Conservation (phyloP, 2,113 vertebrate species). For the Menura novaehollandiae region DNA sequence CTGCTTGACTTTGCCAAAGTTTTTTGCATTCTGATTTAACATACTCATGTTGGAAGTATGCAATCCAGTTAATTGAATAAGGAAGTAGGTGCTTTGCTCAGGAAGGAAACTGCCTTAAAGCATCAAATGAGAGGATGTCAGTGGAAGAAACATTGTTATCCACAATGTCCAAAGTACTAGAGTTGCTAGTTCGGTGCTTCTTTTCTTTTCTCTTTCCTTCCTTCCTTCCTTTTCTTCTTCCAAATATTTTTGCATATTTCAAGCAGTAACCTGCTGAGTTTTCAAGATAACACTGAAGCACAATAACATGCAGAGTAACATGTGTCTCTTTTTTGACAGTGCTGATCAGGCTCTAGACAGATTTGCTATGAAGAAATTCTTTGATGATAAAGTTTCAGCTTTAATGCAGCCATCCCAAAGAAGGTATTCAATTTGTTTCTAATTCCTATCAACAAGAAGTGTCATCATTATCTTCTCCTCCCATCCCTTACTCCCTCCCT, state of each 20-base stretch:
- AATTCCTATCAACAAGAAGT: neutral
- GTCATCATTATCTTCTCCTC: neutral
- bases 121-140: neutral
- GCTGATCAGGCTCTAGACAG: constrained; percentile 96
- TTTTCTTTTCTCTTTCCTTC: neutral
- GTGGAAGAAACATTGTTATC: neutral
- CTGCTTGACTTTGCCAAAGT: neutral
- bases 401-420: constrained; percentile 97
- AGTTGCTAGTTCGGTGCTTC: neutral
- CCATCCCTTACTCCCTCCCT: neutral
- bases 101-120: neutral
- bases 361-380: constrained; percentile 98
- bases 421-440: constrained; percentile 75
- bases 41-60: neutral
- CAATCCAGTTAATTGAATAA: neutral
- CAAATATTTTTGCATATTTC: neutral
- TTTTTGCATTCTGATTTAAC: neutral
- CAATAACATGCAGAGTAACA: neutral
- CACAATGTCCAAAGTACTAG: neutral
- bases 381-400: constrained; percentile 93
- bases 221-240: neutral
- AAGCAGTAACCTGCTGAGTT: neutral
- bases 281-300: neutral
- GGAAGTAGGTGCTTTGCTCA: neutral
- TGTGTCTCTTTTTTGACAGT: constrained; percentile 67